Evolutionary conservation across 2,113 vertebrate genomes (phyloP), one percentile per base, ranked within the genome.

Genomic region (Haplochromis burtoni): DNA sequence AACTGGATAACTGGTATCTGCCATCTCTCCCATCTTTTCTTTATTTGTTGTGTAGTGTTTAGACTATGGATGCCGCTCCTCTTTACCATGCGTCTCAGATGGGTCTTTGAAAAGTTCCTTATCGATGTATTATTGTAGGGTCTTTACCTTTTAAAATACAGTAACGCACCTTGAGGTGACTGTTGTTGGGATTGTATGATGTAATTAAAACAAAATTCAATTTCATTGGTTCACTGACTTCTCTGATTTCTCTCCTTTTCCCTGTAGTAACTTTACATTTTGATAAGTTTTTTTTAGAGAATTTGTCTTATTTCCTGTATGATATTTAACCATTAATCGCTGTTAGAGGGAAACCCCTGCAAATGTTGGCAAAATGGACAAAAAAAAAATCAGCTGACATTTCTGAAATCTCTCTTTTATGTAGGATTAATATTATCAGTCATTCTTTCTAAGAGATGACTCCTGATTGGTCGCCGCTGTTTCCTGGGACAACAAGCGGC

Each of bases 401-500:
- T 78, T 78, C 14, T 76, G 16, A 76, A 19, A 47, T 31, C 17
- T 49, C 42, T 78, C 45, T 78, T 33, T 78, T 19, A 33, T 51
- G 21, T 45, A 35, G 17, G 35, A 80, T 71, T 38, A 40, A 17
- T 31, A 42, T 26, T 51, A 49, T 24, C 33, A 35, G 49, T 63
- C 53, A 10, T 10, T 61, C 71, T 31, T 61, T 82, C 12, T 53
- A 19, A 80, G 49, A 66, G 76, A 42, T 71, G 80, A 90, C 71
- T 55, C 29, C 33, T 84, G 90, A 90, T 87, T 86, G 83, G 87
- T 51, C 8, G 12, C 82, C 35, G 31, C 55, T 71, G 73, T 91
- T 93, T 59, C 57, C 89, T 12, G n/a, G 40, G 83, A 86, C 71
- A 88, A 87, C 84, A 83, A 89, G 90, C 81, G 19, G 66, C 83